phyloP scores from a whole-genome alignment of 2,113 vertebrate species.

The Holacanthus passer region DNA sequence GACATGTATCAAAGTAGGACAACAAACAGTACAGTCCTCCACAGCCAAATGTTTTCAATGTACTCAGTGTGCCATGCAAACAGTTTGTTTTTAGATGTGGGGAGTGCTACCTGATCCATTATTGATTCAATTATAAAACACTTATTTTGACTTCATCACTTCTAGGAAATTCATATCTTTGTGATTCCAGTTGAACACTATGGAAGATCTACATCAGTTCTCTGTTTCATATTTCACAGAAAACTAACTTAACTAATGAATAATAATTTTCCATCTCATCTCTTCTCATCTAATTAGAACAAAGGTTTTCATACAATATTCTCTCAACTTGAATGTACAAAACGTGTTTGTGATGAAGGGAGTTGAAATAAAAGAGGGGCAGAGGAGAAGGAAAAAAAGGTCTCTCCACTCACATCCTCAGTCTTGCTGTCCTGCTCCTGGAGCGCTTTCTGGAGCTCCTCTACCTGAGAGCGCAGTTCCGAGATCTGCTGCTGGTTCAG shows the following conservation, averaged over 20 bases:
- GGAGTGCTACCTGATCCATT: neutral
- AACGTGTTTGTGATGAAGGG: neutral
- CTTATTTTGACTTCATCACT: neutral
- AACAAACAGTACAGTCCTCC: slow-evolving; percentile 17
- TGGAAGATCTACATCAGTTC: no score
- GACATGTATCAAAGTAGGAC: slow-evolving; percentile 35
- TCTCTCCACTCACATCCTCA: slow-evolving; percentile 88
- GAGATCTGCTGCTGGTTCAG: slow-evolving; percentile 89
- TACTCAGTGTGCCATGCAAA: slow-evolving; percentile 12
- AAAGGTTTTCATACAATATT: neutral
- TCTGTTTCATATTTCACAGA: no score
- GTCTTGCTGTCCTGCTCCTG: slow-evolving; percentile 89
- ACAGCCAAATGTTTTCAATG: neutral
- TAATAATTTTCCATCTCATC: no score
- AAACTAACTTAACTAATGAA: no score
- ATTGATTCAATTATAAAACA: neutral
- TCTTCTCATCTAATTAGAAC: no score
- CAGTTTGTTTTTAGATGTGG: neutral
- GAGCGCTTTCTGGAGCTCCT: slow-evolving; percentile 89
- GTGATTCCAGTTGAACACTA: no score
- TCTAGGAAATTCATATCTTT: neutral
- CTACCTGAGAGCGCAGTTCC: slow-evolving; percentile 88
- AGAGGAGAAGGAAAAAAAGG: neutral
- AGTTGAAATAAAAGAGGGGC: neutral
- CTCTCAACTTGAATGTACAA: neutral